phyloP scores from a whole-genome alignment of 37 sponge, comb jelly and placozoan genomes.

The Crambe crambe region DNA sequence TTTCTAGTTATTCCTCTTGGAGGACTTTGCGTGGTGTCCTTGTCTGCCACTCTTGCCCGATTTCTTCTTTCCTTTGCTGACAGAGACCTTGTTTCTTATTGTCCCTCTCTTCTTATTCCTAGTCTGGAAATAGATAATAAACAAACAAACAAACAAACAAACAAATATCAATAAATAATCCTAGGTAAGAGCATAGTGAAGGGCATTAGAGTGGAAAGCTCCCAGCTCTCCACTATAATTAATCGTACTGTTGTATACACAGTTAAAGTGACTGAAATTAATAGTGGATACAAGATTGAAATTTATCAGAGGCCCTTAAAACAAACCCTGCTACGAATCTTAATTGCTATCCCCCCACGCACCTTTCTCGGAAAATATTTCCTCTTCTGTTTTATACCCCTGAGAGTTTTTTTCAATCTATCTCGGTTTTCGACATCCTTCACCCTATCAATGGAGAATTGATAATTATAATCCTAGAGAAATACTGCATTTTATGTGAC shows the following conservation, averaged over 20 bases:
- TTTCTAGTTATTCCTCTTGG: conserved; percentile 27
- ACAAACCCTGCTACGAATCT: too few species aligned
- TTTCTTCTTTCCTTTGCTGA: conserved; percentile 54
- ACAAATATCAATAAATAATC: too few species aligned
- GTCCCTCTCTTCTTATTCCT: conserved; percentile 61
- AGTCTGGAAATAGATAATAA: conserved; percentile 25
- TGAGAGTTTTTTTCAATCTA: conserved; percentile 24
- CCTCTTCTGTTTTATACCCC: conserved; percentile 64
- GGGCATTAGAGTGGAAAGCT: too few species aligned
- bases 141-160: background rate
- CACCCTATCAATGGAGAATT: conserved; percentile 43
- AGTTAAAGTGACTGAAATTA: too few species aligned
- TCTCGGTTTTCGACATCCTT: conserved; percentile 77
- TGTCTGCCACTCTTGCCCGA: background rate
- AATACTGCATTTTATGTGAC: background rate
- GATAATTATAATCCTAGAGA: background rate
- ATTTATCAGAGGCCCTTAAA: too few species aligned
- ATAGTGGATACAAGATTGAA: too few species aligned
- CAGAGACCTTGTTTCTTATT: conserved; percentile 55
- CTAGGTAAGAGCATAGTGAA: too few species aligned
- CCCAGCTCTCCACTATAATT: too few species aligned
- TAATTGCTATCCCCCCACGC: too few species aligned
- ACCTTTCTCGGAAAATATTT: conserved; percentile 65
- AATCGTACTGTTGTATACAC: too few species aligned
- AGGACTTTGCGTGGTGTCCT: background rate